Base-by-base conservation (phyloP, 2,113 vertebrate species). In the Phaetusa simplex region DNA sequence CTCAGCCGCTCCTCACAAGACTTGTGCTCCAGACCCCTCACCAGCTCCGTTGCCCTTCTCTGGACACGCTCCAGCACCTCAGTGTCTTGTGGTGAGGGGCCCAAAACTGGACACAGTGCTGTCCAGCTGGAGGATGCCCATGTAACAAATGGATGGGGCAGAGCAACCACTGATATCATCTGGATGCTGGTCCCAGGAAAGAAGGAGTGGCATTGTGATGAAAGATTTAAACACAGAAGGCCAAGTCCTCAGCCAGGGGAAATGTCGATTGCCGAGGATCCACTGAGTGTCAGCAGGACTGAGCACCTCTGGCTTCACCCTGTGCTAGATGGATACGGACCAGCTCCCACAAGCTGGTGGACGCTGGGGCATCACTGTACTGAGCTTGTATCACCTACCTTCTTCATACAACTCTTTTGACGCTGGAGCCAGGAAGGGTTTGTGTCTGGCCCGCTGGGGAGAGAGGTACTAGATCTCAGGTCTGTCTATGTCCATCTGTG, bases 201-300 rank as follows among this genome's bases (percentile, higher is more conserved):
- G 90, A 91, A 90, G 88, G 77, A 52, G 92, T 76, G 95, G 95
- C 77, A 4, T 52, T 5, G 90, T 6, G 72, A 85, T 13, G 83
- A 40, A 20, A 66, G 90, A 81, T 90, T 90, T 30, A 61, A 90
- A 96, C 93, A 94, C 97, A 97, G 71, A 73, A 92, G 93, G 92
- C 90, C 92, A 42, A 23, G 58, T 96, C 82, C 82, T 84, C 96
- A 95, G 90, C 82, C 95, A 67, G 82, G 88, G 90, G 82, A 90
- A 83, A n/a, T 22, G 76, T 9, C 71, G 36, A 50, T 83, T 77
- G 14, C 49, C 0, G 15, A 14, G 62, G 70, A 77, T 34, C 66
- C 9, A 21, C 85, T 47, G 82, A 53, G 15, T 9, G 23, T 23
- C 67, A 42, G n/a, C 27, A 66, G n/a, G 17, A 56, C 59, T 9